These are phyloP conservation scores for Xestia sexstrigata DNA, from an alignment of 2,888 invertebrate genomes.

Conservation along the genomic window DNA sequence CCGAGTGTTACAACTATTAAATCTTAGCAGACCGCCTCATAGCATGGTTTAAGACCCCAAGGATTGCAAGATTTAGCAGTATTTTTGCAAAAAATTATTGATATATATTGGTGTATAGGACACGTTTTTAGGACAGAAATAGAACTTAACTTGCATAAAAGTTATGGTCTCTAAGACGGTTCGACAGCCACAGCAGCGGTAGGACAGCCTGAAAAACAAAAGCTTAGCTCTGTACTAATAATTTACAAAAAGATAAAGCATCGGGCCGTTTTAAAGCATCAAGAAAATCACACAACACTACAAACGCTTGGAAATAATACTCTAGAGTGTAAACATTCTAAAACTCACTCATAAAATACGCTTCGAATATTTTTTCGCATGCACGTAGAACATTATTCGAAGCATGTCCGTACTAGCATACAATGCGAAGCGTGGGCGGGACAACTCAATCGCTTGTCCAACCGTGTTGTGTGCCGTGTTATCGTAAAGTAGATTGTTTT, in stretches of 20 bases:
- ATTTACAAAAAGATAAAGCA: background rate
- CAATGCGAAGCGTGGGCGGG: constrained; percentile 73
- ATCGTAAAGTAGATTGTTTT: constrained; percentile 74
- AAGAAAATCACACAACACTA: background rate
- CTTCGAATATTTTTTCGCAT: constrained; percentile 62
- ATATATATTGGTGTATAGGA: background rate
- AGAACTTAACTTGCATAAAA: background rate
- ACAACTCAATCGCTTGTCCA: constrained; percentile 85
- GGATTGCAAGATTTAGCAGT: background rate
- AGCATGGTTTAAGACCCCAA: constrained; percentile 9
- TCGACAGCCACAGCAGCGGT: background rate
- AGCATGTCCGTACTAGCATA: constrained; percentile 62
- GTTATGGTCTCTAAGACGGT: background rate
- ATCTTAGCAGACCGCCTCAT: constrained; percentile 63
- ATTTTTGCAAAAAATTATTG: background rate
- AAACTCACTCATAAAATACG: constrained; percentile 49
- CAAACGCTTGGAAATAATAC: constrained; percentile 15
- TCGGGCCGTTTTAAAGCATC: background rate
- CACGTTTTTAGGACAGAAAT: background rate
- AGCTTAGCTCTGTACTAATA: no score
- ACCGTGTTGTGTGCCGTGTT: constrained; percentile 71
- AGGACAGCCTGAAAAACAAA: no score
- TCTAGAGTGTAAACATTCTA: constrained; percentile 39
- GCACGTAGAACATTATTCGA: constrained; percentile 60
- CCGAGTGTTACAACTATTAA: constrained; percentile 73